A percentile compares a stretch with the other conserved stretches of the same genome.
Evolutionary conservation across 2,888 invertebrate genomes (phyloP).

Genomic region (Caradrina clavipalpis): DNA sequence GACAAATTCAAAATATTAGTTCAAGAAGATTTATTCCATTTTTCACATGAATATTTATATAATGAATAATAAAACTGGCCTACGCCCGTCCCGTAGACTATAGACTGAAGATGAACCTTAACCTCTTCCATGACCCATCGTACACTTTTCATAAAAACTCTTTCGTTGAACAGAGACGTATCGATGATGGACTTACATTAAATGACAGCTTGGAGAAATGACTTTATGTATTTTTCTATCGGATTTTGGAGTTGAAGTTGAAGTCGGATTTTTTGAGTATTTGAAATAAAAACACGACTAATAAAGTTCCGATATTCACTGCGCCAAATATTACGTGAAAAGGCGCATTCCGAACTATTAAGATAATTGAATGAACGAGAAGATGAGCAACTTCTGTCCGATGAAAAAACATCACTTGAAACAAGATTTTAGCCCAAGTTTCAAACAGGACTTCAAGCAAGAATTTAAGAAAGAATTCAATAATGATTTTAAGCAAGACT

Average conservation of each 20-base stretch:
- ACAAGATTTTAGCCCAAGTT: slow-evolving; percentile 13
- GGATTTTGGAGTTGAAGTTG: background rate
- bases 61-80: no score
- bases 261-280: background rate
- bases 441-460: slow-evolving; percentile 15
- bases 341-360: background rate
- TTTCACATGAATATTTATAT: no score
- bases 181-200: background rate
- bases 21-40: no score
- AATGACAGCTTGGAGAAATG: background rate
- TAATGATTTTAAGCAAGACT: slow-evolving; percentile 21
- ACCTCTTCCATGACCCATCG: background rate
- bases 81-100: background rate
- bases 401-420: slow-evolving; percentile 29
- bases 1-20: no score
- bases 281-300: background rate
- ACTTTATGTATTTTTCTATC: background rate
- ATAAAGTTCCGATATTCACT: no score
- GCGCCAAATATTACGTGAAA: background rate
- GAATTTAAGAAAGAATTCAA: slow-evolving; percentile 16
- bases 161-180: background rate
- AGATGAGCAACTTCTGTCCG: slow-evolving; percentile 27
- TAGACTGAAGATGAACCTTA: slow-evolving; percentile 3
- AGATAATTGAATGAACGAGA: background rate
- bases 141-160: background rate